Evolutionary conservation across 2,888 invertebrate genomes (phyloP).

Genomic region (Eupithecia insigniata): DNA sequence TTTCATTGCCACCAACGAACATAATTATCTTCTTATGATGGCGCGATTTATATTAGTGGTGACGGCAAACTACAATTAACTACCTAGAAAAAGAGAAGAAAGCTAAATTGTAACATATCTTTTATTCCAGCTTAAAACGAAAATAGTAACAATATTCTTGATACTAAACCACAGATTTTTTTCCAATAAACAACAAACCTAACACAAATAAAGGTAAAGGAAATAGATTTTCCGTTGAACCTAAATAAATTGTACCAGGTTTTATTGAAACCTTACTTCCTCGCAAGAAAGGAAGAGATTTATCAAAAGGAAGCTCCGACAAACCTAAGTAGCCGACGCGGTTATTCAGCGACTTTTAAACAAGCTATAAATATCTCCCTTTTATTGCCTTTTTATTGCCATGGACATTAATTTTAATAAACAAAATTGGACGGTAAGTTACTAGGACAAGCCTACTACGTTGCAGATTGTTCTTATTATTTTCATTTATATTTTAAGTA

Average conservation of each 20-base stretch:
- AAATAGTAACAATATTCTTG: background rate
- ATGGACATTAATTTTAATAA: slow-evolving; percentile 24
- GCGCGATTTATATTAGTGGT: background rate
- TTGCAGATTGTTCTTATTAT: background rate
- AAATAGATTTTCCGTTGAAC: slow-evolving; percentile 20
- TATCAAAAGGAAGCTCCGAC: slow-evolving; percentile 38
- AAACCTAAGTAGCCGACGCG: slow-evolving; percentile 19
- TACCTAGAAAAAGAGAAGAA: background rate
- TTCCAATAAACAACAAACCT: slow-evolving; percentile 6
- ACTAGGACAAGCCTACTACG: background rate
- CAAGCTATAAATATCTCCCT: slow-evolving; percentile 16
- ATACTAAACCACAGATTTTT: background rate
- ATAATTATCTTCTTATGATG: background rate
- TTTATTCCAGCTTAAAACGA: background rate
- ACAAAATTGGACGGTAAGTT: background rate
- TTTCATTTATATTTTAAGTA: background rate
- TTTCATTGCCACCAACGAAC: too few relatives aligned
- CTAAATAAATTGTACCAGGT: slow-evolving; percentile 38
- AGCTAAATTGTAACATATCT: background rate
- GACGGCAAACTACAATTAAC: background rate
- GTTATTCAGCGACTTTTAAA: slow-evolving; percentile 31
- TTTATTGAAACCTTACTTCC: slow-evolving; percentile 38
- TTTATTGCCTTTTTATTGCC: slow-evolving; percentile 26
- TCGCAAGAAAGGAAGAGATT: slow-evolving; percentile 39
- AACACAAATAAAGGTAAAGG: slow-evolving; percentile 26